Evolutionary conservation across 64 coral and sea anemone genomes (phyloP), one percentile per base, ranked within the genome.

Genomic region (Platygyra sinensis): DNA sequence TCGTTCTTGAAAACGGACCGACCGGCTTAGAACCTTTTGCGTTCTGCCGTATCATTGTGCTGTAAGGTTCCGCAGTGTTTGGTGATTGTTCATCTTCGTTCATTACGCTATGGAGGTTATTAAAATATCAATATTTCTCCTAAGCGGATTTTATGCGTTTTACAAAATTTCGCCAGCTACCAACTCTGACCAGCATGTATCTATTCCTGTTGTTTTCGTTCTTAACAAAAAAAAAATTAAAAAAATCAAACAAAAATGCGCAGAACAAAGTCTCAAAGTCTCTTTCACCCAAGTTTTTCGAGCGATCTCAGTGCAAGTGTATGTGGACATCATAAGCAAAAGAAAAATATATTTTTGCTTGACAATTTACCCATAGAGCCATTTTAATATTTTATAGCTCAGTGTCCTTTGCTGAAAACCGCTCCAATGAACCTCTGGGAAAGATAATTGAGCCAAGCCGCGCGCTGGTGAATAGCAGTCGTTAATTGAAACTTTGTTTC

Each of bases 401-500:
- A 85, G n/a, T 87, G 65, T 77, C 30, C 88, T 96, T 96, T 87
- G 79, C 94, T 24, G 30, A 15, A 28, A 10, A 88, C 94, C 94
- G 94, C 94, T 79, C 94, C 94, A 96, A 96, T 96, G 64, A 87
- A 87, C 75, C 71, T 57, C 29, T 80, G 64, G 33, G 80, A 29
- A 74, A 77, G 73, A 89, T 93, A 91, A 96, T 96, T 93, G 91
- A 87, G 75, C 73, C 75, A 72, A 71, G 50, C 69, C 88, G 92
- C 88, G 90, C 60, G 94, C 88, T 92, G 87, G 83, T 93, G 76
- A 89, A 86, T 93, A 88, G 92, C 76, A 52, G 64, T 76, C 46
- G 87, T 87, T 96, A 96, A 96, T 96, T 96, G 91, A 96, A 96
- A 96, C 94, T 90, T 89, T 96, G 94, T 96, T 93, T 87, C 91